Conservation (phyloP, 2,888 invertebrate genomes). For the Oconnorella tubifera region DNA sequence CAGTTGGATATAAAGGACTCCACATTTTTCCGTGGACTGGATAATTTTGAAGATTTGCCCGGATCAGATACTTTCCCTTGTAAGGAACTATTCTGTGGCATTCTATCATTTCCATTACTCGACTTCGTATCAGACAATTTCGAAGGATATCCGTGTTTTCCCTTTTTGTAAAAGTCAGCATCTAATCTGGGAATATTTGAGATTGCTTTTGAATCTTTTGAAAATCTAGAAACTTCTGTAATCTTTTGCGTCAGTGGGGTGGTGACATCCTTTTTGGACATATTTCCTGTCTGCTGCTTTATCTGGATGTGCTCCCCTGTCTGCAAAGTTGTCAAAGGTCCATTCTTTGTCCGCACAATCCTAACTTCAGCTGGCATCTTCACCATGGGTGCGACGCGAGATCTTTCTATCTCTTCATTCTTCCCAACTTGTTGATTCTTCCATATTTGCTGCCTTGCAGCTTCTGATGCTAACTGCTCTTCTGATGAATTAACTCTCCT, state of each 20-base stretch:
- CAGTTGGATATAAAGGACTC: too few relatives aligned
- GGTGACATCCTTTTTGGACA: too few relatives aligned
- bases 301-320: too few relatives aligned
- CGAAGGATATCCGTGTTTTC: too few relatives aligned
- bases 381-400: not conserved
- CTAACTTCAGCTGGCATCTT: not conserved
- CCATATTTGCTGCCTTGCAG: too few relatives aligned
- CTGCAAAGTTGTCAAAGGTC: not conserved
- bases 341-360: not conserved
- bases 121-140: not conserved
- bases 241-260: not conserved
- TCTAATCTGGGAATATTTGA: too few relatives aligned
- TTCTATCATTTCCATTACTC: not conserved
- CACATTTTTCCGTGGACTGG: too few relatives aligned
- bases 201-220: too few relatives aligned
- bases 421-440: not conserved
- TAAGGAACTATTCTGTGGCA: not conserved
- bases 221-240: too few relatives aligned
- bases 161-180: not conserved
- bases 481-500: not conserved
- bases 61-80: not conserved
- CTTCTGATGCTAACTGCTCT: not conserved
- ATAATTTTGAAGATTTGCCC: too few relatives aligned
- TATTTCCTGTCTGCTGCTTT: too few relatives aligned
- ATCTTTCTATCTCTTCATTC: not conserved